Evolutionary conservation across 2,113 vertebrate species (phyloP).

Genomic region (Stictonetta naevosa): DNA sequence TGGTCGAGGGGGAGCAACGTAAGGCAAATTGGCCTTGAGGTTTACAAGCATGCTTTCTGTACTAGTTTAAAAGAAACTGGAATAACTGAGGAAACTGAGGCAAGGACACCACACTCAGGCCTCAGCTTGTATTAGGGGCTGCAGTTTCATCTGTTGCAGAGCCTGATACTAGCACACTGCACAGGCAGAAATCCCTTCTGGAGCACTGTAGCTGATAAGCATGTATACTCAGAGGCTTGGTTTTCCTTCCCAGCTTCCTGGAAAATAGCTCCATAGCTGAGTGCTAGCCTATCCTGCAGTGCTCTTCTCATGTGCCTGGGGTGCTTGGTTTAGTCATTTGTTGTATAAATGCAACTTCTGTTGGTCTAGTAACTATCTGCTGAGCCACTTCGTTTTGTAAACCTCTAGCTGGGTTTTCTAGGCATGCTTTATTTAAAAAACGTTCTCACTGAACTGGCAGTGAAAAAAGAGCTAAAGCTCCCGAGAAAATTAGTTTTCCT

Average conservation of each 20-base stretch:
- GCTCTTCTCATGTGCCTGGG: neutral
- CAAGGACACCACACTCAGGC: accelerated
- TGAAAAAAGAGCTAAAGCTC: neutral
- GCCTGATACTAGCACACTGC: neutral
- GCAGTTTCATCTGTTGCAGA: neutral
- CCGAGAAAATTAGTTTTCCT: neutral
- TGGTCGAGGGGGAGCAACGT: neutral
- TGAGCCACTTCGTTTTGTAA: neutral
- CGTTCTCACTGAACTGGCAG: neutral
- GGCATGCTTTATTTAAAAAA: neutral
- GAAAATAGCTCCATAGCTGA: neutral
- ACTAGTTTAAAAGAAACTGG: neutral
- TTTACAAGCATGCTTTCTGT: neutral
- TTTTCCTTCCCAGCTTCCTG: neutral
- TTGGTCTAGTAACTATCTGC: neutral
- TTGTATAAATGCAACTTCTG: neutral
- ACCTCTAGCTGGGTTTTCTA: neutral
- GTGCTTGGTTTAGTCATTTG: neutral
- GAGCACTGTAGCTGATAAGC: neutral
- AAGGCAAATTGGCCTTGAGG: neutral
- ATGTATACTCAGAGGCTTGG: neutral
- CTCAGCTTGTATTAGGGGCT: neutral
- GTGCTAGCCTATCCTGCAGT: neutral
- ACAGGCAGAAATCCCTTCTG: neutral
- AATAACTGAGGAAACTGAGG: neutral